A percentile compares a stretch with the other conserved stretches of the same genome.
phyloP scores from a whole-genome alignment of 2,113 vertebrate genomes.

The Telmatochromis sp. region DNA sequence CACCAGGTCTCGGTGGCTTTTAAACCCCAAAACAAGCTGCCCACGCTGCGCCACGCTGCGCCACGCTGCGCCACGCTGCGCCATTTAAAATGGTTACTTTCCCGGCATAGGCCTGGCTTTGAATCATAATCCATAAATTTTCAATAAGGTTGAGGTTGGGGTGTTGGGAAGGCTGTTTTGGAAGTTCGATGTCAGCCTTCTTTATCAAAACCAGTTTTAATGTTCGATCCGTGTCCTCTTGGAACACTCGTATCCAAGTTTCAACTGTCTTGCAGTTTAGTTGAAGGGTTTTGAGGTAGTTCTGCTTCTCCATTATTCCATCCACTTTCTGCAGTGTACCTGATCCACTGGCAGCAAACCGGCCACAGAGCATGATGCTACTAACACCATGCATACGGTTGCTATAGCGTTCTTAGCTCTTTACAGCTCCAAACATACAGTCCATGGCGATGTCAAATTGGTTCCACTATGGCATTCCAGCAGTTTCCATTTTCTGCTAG shows the following conservation, averaged over 20 bases:
- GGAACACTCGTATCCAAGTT: neutral
- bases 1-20: neutral
- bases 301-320: neutral
- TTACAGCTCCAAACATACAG: neutral
- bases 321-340: neutral
- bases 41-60: neutral
- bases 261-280: neutral
- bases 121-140: neutral
- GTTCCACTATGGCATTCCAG: neutral
- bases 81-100: neutral
- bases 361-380: neutral
- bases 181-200: neutral
- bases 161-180: neutral
- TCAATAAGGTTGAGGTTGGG: neutral
- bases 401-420: neutral
- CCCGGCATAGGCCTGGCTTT: neutral
- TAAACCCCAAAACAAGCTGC: neutral
- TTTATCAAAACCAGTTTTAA: neutral
- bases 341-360: neutral
- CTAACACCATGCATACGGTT: neutral
- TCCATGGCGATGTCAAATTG: neutral
- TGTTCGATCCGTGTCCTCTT: neutral
- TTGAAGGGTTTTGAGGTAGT: neutral
- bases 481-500: neutral
- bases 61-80: no score